Evolutionary conservation across 2,888 invertebrate species (phyloP).

Genomic region (Cosmorhoe ocellata): DNA sequence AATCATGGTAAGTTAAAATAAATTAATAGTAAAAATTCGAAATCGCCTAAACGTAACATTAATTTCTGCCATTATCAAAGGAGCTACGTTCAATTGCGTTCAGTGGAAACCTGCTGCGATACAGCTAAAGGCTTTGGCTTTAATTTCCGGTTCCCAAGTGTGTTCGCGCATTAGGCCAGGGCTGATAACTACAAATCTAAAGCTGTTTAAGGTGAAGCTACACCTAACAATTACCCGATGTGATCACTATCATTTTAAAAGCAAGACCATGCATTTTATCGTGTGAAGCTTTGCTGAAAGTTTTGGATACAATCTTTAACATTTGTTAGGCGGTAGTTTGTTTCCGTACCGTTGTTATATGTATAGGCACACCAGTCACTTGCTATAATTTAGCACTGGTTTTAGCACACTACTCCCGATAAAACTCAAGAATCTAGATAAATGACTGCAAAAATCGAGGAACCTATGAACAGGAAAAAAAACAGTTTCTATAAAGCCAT

Average conservation of each 20-base stretch:
- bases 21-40: too few relatives aligned
- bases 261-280: conserved; percentile 13
- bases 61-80: background rate
- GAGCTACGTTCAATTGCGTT: conserved; percentile 5
- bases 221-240: conserved; percentile 32
- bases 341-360: conserved; percentile 5
- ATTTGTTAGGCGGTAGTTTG: conserved; percentile 9
- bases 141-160: conserved; percentile 51
- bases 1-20: too few relatives aligned
- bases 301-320: conserved; percentile 22
- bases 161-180: conserved; percentile 49
- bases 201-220: conserved; percentile 39
- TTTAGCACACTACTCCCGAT: too few relatives aligned
- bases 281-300: conserved; percentile 11
- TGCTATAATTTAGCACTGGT: background rate
- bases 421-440: too few relatives aligned
- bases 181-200: conserved; percentile 41
- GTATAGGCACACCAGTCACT: too few relatives aligned
- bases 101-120: conserved; percentile 6
- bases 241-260: conserved; percentile 28
- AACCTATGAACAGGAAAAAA: too few relatives aligned
- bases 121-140: conserved; percentile 40
- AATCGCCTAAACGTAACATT: too few relatives aligned
- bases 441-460: too few relatives aligned
- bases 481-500: too few relatives aligned